phyloP scores from a whole-genome alignment of 2,113 vertebrate species.

The Cheirogaleus medius region DNA sequence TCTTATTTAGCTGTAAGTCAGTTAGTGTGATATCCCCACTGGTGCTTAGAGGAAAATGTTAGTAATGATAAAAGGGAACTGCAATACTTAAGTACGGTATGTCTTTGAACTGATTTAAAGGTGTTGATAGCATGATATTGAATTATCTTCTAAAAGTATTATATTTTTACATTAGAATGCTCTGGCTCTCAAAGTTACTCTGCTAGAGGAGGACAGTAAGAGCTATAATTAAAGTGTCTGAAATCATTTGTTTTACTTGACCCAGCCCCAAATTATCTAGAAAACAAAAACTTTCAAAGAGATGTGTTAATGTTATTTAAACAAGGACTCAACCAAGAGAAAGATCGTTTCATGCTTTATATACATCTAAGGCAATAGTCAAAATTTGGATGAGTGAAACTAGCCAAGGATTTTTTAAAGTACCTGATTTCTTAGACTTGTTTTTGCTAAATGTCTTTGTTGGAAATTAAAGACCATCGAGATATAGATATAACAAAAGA shows the following conservation, averaged over 20 bases:
- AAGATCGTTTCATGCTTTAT: not conserved
- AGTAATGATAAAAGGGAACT: conserved; percentile 15
- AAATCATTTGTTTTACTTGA: conserved; percentile 44
- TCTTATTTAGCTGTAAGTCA: conserved; percentile 28
- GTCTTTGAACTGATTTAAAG: conserved; percentile 13
- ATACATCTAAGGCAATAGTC: not conserved
- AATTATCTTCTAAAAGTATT: conserved; percentile 13
- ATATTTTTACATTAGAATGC: not conserved
- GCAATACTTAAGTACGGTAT: not conserved
- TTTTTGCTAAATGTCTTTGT: conserved; percentile 19
- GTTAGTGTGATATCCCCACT: not conserved
- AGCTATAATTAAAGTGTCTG: conserved; percentile 8
- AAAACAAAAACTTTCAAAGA: conserved; percentile 9
- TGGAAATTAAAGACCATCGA: conserved; percentile 31
- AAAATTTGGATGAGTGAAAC: conserved; percentile 13
- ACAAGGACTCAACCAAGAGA: conserved; percentile 15
- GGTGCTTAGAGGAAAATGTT: conserved; percentile 3
- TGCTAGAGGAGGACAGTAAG: not conserved
- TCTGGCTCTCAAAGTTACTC: conserved; percentile 27
- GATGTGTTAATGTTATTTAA: conserved; percentile 29
- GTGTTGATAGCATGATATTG: not conserved
- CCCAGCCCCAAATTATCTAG: conserved; percentile 19
- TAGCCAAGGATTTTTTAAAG: not conserved
- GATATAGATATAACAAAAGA: not conserved
- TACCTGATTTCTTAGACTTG: not conserved